Evolutionary conservation across 2,113 vertebrate species (phyloP), one percentile per base, ranked within the genome.

Genomic region (Laticauda colubrina): DNA sequence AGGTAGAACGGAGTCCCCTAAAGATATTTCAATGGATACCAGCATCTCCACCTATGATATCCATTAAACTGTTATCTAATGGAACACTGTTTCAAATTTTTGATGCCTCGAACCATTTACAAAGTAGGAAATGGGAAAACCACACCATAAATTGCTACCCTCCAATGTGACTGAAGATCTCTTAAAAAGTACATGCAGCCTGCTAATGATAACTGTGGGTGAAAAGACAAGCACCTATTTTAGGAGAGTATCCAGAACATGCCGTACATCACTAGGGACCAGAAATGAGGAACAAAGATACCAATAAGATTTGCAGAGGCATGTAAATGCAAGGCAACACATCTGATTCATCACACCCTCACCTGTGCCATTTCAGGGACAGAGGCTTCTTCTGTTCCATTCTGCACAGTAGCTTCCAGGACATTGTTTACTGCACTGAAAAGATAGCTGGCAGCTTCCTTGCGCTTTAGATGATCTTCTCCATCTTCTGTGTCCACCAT

Each of bases 371-470:
- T 55, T 56, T 95, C 92, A 34, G 94, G n/a, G 54, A 54, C 87
- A 48, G 95, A 93, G 54, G 89, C 1, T 9, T 96, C 95, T 3
- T 39, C 91, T 48, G 87, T 91, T 91, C 92, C 89, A 8, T 91
- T 96, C 61, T 94, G 96, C 81, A 96, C 95, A 55, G 98, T 97
- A 94, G 97, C 98, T 94, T 97, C 98, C 85, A 99, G 95, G 91
- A 99, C 97, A 34, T 97, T 98, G 96, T 98, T 98, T 91, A 98
- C 97, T 91, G 98, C 98, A 89, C 97, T 97, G 75, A 99, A 97
- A 6, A 99, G 97, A 45, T 98, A 96, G 21, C 89, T 94, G 59
- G 98, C 98, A 75, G 98, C 97, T 54, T 96, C 94, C 85, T 97
- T 95, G 90, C 97, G 94, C 95, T 97, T 96, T 69, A 97, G 93